Conservation (phyloP, 64 coral and sea anemone species). For the Pocillopora verrucosa region DNA sequence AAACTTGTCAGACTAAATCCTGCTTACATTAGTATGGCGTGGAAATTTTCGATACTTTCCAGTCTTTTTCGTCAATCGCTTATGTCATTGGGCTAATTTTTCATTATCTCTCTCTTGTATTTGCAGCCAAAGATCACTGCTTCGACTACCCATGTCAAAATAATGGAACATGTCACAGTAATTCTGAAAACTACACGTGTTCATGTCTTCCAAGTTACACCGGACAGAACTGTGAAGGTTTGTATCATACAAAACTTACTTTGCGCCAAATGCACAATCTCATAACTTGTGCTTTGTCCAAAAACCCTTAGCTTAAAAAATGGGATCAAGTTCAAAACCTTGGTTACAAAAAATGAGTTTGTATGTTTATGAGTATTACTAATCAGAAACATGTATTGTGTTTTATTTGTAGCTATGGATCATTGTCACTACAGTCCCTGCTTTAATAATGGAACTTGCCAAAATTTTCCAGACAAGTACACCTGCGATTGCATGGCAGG, state of each 20-base stretch:
- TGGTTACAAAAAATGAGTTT: too few relatives aligned
- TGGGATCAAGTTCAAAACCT: too few relatives aligned
- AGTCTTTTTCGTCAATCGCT: not conserved
- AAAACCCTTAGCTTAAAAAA: too few relatives aligned
- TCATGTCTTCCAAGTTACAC: not conserved
- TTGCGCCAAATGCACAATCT: not conserved
- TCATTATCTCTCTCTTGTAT: not conserved
- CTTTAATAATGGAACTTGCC: not conserved
- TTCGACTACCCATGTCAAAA: not conserved
- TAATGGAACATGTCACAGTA: not conserved
- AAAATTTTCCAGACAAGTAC: not conserved
- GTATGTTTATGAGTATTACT: too few relatives aligned
- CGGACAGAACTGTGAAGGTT: not conserved
- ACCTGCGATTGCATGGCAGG: not conserved
- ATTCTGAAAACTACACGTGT: not conserved
- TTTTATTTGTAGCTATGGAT: not conserved
- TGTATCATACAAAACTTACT: not conserved
- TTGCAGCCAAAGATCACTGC: not conserved
- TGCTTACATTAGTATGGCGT: too few relatives aligned
- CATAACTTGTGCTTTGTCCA: too few relatives aligned
- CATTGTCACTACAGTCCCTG: not conserved
- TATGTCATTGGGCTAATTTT: not conserved
- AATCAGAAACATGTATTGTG: not conserved
- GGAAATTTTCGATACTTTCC: too few relatives aligned
- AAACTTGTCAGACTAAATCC: too few relatives aligned